These are phyloP conservation scores for Drosophila neocordata DNA, from an alignment of 1,140 invertebrate species.

Conservation along the genomic window DNA sequence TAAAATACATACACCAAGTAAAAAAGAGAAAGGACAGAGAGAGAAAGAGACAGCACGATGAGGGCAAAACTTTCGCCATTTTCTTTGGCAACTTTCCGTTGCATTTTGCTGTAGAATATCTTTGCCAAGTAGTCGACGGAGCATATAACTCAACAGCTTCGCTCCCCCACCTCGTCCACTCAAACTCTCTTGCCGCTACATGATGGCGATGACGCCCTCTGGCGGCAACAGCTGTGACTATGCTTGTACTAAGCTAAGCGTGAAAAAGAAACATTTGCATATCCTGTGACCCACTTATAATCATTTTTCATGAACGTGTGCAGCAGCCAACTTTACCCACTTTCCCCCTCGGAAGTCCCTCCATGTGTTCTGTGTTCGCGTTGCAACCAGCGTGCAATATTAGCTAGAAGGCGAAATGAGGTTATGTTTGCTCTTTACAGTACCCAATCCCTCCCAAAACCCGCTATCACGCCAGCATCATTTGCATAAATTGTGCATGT, in stretches of 20 bases:
- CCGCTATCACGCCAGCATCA: constrained; percentile 43
- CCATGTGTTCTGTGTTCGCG: constrained; percentile 2
- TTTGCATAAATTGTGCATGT: constrained; percentile 70
- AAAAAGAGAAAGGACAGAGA: constrained; percentile 45
- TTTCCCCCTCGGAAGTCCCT: background rate
- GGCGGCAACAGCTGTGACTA: constrained; percentile 52
- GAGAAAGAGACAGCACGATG: constrained; percentile 5
- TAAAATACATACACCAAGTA: constrained; percentile 38
- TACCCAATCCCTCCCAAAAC: background rate
- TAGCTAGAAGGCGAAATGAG: constrained; percentile 61
- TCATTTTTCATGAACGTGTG: constrained; percentile 77
- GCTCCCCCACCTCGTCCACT: too few relatives aligned
- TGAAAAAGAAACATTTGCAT: constrained; percentile 81
- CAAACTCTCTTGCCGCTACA: constrained; percentile 32
- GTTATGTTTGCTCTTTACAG: constrained; percentile 65
- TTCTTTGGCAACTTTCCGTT: constrained; percentile 73
- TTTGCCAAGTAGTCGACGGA: constrained; percentile 62
- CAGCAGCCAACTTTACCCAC: constrained; percentile 31
- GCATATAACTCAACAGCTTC: constrained; percentile 65
- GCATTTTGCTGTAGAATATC: constrained; percentile 67
- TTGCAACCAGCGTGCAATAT: constrained; percentile 39
- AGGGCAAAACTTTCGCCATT: constrained; percentile 74
- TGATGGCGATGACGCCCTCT: constrained; percentile 45
- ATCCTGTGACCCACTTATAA: constrained; percentile 81
- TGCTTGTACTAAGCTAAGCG: constrained; percentile 61